A percentile compares a stretch with the other conserved stretches of the same genome.
phyloP scores from a whole-genome alignment of 2,888 invertebrate genomes.

The Heteromurus nitidus region DNA sequence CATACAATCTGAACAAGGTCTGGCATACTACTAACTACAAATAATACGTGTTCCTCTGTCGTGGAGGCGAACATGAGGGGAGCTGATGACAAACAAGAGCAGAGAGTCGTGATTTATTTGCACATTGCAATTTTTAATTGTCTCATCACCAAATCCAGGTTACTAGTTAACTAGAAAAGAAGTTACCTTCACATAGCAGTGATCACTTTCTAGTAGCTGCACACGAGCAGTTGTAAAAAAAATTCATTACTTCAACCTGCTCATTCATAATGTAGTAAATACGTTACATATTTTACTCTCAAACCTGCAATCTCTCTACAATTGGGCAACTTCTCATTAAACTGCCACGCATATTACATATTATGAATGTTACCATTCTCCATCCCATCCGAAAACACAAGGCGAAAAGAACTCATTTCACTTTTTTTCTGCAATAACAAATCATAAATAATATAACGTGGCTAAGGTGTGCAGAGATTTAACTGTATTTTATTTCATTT shows the following conservation, averaged over 20 bases:
- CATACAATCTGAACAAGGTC: too few relatives aligned
- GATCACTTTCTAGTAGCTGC: too few relatives aligned
- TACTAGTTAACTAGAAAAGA: conserved; percentile 1
- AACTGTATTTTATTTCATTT: conserved; percentile 30
- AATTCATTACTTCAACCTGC: not conserved
- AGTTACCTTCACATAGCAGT: too few relatives aligned
- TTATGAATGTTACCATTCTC: not conserved
- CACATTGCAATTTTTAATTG: conserved; percentile 14
- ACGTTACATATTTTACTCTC: not conserved
- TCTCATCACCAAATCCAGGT: conserved; percentile 37
- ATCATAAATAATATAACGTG: conserved; percentile 32
- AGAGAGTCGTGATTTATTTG: conserved; percentile 27
- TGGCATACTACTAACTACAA: too few relatives aligned
- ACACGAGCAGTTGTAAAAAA: not conserved
- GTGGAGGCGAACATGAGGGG: conserved; percentile 13
- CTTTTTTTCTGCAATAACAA: conserved; percentile 23
- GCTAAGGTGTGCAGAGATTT: conserved; percentile 18
- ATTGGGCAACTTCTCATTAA: conserved; percentile 36
- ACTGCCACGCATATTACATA: conserved; percentile 1
- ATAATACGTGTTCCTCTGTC: too few relatives aligned
- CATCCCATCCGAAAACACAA: not conserved
- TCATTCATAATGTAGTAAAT: not conserved
- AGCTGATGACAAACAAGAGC: not conserved
- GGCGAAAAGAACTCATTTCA: conserved; percentile 22
- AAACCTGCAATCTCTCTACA: not conserved